Evolutionary conservation across 1,140 invertebrate species (phyloP).

Genomic region (Drosophila ambigua): DNA sequence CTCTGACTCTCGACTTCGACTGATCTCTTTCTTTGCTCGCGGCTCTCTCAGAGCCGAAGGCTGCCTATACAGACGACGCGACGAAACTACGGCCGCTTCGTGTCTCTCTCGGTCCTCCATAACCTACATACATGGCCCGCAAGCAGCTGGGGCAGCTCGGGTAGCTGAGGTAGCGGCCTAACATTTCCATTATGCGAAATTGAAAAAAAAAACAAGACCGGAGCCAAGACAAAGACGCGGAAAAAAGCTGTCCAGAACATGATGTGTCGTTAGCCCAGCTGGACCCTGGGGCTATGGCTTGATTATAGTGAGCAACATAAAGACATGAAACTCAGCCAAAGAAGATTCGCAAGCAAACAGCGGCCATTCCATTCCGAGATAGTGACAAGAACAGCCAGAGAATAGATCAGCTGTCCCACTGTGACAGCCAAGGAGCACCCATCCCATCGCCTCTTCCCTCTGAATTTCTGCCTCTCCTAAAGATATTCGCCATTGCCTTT

Average conservation of each 20-base stretch:
- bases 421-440: no score
- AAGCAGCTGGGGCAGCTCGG: not conserved
- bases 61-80: no score
- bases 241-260: conserved; percentile 18
- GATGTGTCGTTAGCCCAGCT: conserved; percentile 13
- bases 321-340: conserved; percentile 58
- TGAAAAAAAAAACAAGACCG: conserved; percentile 44
- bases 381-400: conserved; percentile 23
- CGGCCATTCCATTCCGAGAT: not conserved
- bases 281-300: conserved; percentile 26
- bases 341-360: conserved; percentile 40
- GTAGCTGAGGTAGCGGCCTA: conserved; percentile 4
- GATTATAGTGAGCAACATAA: conserved; percentile 48
- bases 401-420: no score
- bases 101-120: no score
- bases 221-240: conserved; percentile 56
- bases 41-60: no score
- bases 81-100: no score
- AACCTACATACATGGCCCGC: conserved; percentile 33
- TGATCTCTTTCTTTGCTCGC: no score
- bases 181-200: conserved; percentile 65
- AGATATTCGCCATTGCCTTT: not conserved
- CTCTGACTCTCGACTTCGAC: no score
- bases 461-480: conserved; percentile 21
- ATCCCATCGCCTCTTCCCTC: no score